Percentiles rank a stretch among this genome's conserved stretches.
Evolutionary conservation across 2,113 vertebrate genomes (phyloP).

Genomic region (Myotis davidii): DNA sequence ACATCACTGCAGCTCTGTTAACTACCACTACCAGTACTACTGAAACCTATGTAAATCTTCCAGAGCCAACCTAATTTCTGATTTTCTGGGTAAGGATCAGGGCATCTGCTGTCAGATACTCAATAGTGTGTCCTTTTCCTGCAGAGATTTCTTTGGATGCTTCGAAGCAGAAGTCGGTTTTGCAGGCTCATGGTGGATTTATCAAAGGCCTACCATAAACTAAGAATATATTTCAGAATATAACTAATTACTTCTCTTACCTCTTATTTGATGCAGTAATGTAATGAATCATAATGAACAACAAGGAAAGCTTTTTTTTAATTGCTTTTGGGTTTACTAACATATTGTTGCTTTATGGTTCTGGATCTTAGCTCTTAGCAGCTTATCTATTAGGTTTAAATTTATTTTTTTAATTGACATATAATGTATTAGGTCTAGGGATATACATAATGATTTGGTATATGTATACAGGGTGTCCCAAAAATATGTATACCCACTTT

Average conservation of each 20-base stretch:
- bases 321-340: neutral
- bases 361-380: neutral
- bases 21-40: neutral
- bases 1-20: neutral
- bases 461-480: neutral
- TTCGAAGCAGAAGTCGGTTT: neutral
- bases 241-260: neutral
- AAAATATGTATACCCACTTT: too few relatives aligned
- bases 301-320: neutral
- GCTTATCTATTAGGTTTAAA: neutral
- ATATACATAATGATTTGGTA: neutral
- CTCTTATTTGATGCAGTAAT: neutral
- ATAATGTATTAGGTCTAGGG: neutral
- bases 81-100: neutral
- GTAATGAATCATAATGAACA: neutral
- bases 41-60: neutral
- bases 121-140: neutral
- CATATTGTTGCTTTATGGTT: neutral
- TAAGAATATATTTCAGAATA: neutral
- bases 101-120: neutral
- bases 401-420: neutral
- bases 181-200: neutral
- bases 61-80: neutral
- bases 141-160: neutral
- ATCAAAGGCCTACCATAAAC: neutral